Conservation (phyloP, 2,797 vertebrate genomes). For the Mormyrus proboscirostris region DNA sequence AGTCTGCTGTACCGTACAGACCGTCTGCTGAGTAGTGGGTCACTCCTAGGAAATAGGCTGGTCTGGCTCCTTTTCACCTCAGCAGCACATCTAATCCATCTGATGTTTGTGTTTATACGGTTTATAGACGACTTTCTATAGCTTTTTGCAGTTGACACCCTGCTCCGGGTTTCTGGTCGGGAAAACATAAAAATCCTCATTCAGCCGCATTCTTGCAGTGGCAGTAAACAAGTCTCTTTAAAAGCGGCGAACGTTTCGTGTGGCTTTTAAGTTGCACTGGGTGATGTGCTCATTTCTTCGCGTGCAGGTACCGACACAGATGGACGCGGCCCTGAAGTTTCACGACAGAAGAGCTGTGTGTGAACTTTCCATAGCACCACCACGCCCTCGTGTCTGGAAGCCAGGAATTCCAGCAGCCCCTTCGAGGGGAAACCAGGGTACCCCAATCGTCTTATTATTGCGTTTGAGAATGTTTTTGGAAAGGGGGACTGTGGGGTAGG, state of each 20-base stretch:
- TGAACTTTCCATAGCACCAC: not conserved
- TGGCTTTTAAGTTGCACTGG: not conserved
- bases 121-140: not conserved
- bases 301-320: not conserved
- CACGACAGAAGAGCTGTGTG: not conserved
- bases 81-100: not conserved
- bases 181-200: not conserved
- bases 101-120: not conserved
- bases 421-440: not conserved
- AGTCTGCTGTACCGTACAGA: not conserved
- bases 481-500: constrained; percentile 24
- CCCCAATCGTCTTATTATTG: constrained; percentile 32
- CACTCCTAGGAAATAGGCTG: not conserved
- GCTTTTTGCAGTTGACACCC: not conserved
- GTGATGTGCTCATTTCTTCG: not conserved
- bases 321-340: not conserved
- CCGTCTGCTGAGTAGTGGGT: not conserved
- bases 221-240: not conserved
- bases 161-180: not conserved
- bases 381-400: not conserved
- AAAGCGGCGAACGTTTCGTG: not conserved
- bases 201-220: not conserved
- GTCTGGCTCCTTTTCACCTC: not conserved
- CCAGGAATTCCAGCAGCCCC: constrained; percentile 18
- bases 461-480: constrained; percentile 40